phyloP scores from a whole-genome alignment of 35 echinoderm and acorn worm genomes.

The Lytechinus variegatus region DNA sequence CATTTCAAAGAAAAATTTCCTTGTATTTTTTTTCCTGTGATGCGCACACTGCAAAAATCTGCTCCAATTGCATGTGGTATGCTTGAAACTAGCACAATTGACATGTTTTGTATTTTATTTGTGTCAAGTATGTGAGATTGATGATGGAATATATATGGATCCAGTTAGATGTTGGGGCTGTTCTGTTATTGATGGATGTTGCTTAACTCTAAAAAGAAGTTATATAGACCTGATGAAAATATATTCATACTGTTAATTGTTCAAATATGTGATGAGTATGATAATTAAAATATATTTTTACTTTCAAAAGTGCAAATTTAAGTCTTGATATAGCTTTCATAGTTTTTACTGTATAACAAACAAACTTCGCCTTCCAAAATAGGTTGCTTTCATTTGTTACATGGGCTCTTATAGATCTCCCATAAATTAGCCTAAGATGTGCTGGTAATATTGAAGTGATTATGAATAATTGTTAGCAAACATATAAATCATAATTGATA shows the following conservation, averaged over 20 bases:
- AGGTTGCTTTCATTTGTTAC: not conserved
- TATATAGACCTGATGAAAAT: not conserved
- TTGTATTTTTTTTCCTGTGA: not conserved
- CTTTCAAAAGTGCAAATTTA: no score
- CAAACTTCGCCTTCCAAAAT: no score
- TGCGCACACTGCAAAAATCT: not conserved
- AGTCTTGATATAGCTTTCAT: no score
- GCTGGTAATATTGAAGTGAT: not conserved
- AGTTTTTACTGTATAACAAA: no score
- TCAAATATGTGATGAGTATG: not conserved
- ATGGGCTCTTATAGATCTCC: not conserved
- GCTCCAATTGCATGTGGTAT: not conserved
- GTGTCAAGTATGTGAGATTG: not conserved
- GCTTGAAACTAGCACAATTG: not conserved
- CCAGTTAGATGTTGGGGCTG: no score
- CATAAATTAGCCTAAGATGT: not conserved
- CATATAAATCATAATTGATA: not conserved
- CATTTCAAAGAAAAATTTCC: not conserved
- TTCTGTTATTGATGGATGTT: no score
- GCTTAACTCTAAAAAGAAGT: not conserved
- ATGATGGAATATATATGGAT: no score
- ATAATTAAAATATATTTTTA: not conserved
- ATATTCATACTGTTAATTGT: not conserved
- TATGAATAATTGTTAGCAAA: not conserved
- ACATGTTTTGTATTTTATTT: not conserved